Base-by-base conservation (phyloP, 2,113 vertebrate genomes). In the Hassar affinis region DNA sequence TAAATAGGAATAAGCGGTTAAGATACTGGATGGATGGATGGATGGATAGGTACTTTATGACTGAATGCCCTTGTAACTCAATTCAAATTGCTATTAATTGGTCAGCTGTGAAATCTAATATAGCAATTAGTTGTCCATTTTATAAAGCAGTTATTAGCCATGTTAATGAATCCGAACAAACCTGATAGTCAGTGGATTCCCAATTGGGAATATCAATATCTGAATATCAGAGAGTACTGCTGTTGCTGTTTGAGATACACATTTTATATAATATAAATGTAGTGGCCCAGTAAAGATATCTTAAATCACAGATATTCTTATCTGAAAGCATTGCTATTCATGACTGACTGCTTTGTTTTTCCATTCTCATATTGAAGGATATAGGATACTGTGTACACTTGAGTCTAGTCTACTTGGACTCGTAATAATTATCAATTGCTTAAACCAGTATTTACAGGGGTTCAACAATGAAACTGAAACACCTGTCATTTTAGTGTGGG, bases 121-220 rank as follows among this genome's bases (percentile, higher is more conserved):
- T 30, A 72, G 42, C 38, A 25, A 72, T 47, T 74, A 62, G 18
- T 74, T 74, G 47, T 27, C 14, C 49, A 68, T 68, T 35, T 49
- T 35, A 83, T 83, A 47, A 45, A 79, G 33, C 14, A 15, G 27
- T 25, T 25, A 38, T 54, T 74, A 22, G 62, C 84, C n/a, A 52
- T 74, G 57, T 18, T 42, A 35, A 62, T 45, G 18, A 54, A 68
- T 75, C 52, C 5, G 20, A 78, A 76, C 68, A 45, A 38, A 78
- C 45, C 5, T 69, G 54, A 83, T 77, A 25, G 76, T 62, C 27
- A 22, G 14, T 51, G 59, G 27, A 7, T 47, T 27, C 11, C 38
- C 2, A 74, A 30, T 17, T 51, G 8, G 12, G 25, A 1, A 45
- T 71, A 71, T 51, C 30, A 14, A 1, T 30, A 25, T 14, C 42